A percentile compares a stretch with the other conserved stretches of the same genome.
Evolutionary conservation across 1,140 invertebrate genomes (phyloP).

Genomic region (Mamestra configurata): DNA sequence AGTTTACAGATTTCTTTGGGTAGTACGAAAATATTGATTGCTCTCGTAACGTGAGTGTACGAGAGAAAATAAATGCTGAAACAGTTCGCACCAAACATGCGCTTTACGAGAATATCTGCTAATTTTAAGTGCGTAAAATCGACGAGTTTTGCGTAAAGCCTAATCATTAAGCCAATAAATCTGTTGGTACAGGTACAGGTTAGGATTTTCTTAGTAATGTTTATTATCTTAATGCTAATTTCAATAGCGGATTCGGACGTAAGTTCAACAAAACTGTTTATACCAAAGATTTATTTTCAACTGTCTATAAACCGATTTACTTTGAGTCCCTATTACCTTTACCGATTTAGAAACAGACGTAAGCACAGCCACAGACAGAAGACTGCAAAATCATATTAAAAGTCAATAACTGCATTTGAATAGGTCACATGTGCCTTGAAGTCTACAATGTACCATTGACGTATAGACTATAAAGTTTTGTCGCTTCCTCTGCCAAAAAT

Average conservation of each 20-base stretch:
- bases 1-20: slow-evolving; percentile 21
- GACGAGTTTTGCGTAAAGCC: slow-evolving; percentile 16
- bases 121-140: slow-evolving; percentile 9
- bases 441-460: slow-evolving; percentile 1
- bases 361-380: background rate
- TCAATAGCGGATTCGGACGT: slow-evolving; percentile 1
- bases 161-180: slow-evolving; percentile 19
- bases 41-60: slow-evolving; percentile 6
- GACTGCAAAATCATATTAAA: background rate
- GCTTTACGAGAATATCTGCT: background rate
- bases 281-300: slow-evolving; percentile 24
- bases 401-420: background rate
- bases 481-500: slow-evolving; percentile 35
- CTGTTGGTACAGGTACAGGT: slow-evolving; percentile 5
- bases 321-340: slow-evolving; percentile 10
- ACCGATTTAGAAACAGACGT: slow-evolving; percentile 15
- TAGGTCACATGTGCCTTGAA: background rate
- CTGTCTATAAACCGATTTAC: slow-evolving; percentile 26
- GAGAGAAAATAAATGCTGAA: background rate
- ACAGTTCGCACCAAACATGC: slow-evolving; percentile 9
- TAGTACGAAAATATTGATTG: slow-evolving; percentile 7
- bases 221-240: slow-evolving; percentile 28
- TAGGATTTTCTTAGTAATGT: slow-evolving; percentile 19
- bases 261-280: slow-evolving; percentile 16
- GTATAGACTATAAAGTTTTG: background rate